Evolutionary conservation across 1,140 invertebrate species (phyloP).

Genomic region (Cheumatopsyche charites): DNA sequence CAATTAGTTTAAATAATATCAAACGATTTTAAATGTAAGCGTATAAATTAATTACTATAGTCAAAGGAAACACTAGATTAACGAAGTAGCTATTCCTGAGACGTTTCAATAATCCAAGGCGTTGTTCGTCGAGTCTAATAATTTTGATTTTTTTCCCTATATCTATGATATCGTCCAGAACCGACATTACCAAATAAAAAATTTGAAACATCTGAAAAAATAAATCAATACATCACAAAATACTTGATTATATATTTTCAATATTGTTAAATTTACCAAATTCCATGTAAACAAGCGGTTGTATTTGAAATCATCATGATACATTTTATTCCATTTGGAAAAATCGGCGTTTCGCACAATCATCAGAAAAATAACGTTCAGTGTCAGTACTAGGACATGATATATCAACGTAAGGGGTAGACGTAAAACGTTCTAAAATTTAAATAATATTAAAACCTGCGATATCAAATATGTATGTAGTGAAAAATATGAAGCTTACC

Average conservation of each 20-base stretch:
- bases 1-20: no score
- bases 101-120: slow-evolving; percentile 51
- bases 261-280: slow-evolving; percentile 39
- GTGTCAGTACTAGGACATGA: not conserved
- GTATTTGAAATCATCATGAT: slow-evolving; percentile 28
- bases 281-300: slow-evolving; percentile 43
- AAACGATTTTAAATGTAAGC: no score
- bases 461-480: no score
- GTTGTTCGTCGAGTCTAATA: no score
- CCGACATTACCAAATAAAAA: slow-evolving; percentile 56
- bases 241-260: not conserved
- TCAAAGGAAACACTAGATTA: slow-evolving; percentile 57
- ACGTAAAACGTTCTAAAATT: not conserved
- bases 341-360: not conserved
- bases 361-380: not conserved
- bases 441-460: not conserved
- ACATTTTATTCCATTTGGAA: not conserved
- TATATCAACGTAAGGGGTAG: not conserved
- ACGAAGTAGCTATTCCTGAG: slow-evolving; percentile 57
- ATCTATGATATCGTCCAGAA: slow-evolving; percentile 52
- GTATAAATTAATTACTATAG: slow-evolving; percentile 51
- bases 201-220: slow-evolving; percentile 58
- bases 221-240: not conserved
- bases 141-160: slow-evolving; percentile 51
- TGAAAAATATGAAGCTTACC: no score